These are phyloP conservation scores for Maniola jurtina DNA, from an alignment of 1,140 invertebrate genomes.

Conservation along the genomic window DNA sequence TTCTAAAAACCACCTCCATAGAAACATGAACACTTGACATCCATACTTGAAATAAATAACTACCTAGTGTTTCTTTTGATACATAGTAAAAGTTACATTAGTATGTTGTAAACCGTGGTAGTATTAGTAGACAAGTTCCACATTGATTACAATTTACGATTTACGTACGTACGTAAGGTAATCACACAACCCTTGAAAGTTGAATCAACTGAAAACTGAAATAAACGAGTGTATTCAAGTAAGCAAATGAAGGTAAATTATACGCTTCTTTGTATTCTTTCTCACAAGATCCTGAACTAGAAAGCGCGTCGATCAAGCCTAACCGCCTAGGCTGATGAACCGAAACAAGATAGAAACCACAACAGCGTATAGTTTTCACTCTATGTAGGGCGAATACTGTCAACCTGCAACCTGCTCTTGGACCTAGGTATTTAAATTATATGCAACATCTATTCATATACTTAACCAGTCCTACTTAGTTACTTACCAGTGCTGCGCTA, in stretches of 20 bases:
- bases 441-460: neutral
- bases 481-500: neutral
- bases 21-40: no score
- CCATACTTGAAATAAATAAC: no score
- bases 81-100: no score
- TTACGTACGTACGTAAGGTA: no score
- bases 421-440: neutral
- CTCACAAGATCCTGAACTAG: conserved; percentile 39
- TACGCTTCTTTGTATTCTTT: conserved; percentile 5
- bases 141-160: no score
- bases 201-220: no score
- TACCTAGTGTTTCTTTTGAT: no score
- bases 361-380: conserved; percentile 64
- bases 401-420: conserved; percentile 39
- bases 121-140: no score
- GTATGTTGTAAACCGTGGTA: no score
- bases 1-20: no score
- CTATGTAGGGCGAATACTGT: conserved; percentile 56
- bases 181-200: no score
- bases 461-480: neutral
- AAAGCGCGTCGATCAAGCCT: conserved; percentile 53
- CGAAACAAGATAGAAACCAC: conserved; percentile 68
- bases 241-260: no score
- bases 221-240: neutral
- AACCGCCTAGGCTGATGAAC: conserved; percentile 47